These are phyloP conservation scores for Neuroscelio doddi DNA, from an alignment of 2,888 invertebrate genomes.

Conservation along the genomic window DNA sequence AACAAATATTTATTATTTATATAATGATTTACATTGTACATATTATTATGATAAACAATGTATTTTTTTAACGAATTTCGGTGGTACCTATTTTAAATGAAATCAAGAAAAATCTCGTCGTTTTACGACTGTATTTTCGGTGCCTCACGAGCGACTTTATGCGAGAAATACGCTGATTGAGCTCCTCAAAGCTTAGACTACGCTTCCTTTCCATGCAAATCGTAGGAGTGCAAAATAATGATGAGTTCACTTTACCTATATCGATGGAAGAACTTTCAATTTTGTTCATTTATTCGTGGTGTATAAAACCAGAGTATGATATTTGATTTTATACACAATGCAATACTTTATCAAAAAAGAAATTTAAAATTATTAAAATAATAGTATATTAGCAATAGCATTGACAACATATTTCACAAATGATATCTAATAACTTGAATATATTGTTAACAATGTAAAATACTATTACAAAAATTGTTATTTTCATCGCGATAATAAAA, in stretches of 20 bases:
- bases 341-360: no score
- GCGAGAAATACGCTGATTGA: constrained; percentile 61
- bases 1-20: no score
- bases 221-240: constrained; percentile 55
- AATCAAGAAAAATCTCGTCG: constrained; percentile 35
- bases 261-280: constrained; percentile 26
- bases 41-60: constrained; percentile 33
- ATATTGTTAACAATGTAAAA: no score
- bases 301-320: constrained; percentile 13
- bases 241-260: constrained; percentile 55
- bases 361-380: no score
- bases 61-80: constrained; percentile 25
- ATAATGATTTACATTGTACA: constrained; percentile 19
- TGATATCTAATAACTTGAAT: no score
- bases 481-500: no score
- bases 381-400: no score
- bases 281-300: constrained; percentile 27
- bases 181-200: constrained; percentile 55
- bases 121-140: constrained; percentile 48
- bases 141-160: constrained; percentile 54
- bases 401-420: no score
- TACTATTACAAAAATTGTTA: no score
- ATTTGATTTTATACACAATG: no score
- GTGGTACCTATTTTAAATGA: constrained; percentile 38
- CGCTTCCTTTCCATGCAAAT: constrained; percentile 64